phyloP scores from a whole-genome alignment of 64 coral and sea anemone genomes.

The Anthopleura sola region DNA sequence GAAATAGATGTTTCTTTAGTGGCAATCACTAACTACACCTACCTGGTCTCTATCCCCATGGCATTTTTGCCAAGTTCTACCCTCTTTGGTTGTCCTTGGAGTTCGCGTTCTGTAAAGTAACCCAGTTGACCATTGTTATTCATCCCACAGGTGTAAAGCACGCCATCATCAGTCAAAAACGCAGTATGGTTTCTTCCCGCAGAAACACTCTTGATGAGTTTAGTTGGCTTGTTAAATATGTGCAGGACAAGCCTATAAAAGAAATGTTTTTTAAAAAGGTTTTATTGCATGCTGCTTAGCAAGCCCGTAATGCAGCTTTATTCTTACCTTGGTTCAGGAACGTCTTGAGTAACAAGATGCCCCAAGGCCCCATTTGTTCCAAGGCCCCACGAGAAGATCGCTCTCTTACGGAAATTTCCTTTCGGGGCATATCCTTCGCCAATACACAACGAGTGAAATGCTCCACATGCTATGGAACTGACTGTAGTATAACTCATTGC shows the following conservation, averaged over 20 bases:
- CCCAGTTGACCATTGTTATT: conserved; percentile 76
- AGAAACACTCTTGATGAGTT: conserved; percentile 37
- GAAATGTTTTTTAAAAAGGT: too few relatives aligned
- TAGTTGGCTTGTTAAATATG: conserved; percentile 22
- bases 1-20: too few relatives aligned
- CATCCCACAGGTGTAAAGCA: conserved; percentile 74
- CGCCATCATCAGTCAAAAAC: conserved; percentile 59
- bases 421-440: conserved; percentile 21
- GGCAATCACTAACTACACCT: neutral
- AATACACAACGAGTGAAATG: conserved; percentile 43
- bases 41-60: conserved; percentile 59
- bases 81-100: conserved; percentile 26
- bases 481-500: conserved; percentile 12
- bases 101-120: conserved; percentile 15
- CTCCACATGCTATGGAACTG: conserved; percentile 48
- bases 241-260: conserved; percentile 31
- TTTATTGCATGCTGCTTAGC: too few relatives aligned
- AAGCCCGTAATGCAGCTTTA: too few relatives aligned
- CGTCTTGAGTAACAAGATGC: neutral
- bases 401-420: conserved; percentile 8
- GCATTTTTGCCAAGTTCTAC: conserved; percentile 60
- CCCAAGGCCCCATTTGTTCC: conserved; percentile 63
- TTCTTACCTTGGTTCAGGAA: neutral
- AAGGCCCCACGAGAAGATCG: conserved; percentile 54
- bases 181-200: conserved; percentile 63